Conservation (phyloP, 2,797 vertebrate genomes). For the Pipistrellus nathusii region DNA sequence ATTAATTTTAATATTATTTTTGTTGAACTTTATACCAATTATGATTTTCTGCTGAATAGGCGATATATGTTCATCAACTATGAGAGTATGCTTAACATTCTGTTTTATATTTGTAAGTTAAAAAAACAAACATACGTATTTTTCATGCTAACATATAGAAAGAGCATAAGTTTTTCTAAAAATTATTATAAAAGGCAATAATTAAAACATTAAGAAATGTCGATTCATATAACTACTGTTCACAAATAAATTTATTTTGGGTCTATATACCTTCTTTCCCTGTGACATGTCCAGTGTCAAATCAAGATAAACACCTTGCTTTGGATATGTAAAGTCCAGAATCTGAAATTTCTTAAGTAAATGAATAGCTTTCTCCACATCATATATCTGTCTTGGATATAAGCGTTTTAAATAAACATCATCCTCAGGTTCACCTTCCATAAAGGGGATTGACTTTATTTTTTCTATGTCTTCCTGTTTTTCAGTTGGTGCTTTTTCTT, state of each 20-base stretch:
- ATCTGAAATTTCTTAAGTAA: slow-evolving; percentile 93
- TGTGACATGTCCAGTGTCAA: slow-evolving; percentile 93
- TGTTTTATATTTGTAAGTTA: slow-evolving; percentile 25
- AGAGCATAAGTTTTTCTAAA: slow-evolving; percentile 23
- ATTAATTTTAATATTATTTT: slow-evolving; percentile 17
- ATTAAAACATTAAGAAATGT: slow-evolving; percentile 46
- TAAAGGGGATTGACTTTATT: slow-evolving; percentile 84
- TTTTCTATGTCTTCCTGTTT: slow-evolving; percentile 75
- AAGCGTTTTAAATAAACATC: slow-evolving; percentile 92
- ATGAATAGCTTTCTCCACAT: slow-evolving; percentile 87
- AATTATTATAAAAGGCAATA: not conserved
- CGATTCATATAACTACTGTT: slow-evolving; percentile 12
- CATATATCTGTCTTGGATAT: slow-evolving; percentile 88
- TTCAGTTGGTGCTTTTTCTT: slow-evolving; percentile 64
- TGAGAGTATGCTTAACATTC: not conserved
- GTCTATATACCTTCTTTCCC: slow-evolving; percentile 93
- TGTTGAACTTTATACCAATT: not conserved
- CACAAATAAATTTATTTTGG: slow-evolving; percentile 36
- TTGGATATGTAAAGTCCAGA: slow-evolving; percentile 91
- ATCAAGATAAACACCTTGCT: slow-evolving; percentile 91
- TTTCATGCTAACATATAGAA: slow-evolving; percentile 50
- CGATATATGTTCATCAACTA: not conserved
- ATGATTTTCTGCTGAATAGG: slow-evolving; percentile 18
- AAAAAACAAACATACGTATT: not conserved
- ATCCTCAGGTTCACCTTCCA: slow-evolving; percentile 89